Percentiles rank a stretch among this genome's conserved stretches.
Conservation (phyloP, 1,140 invertebrate genomes). For the Leptinotarsa defecta region DNA sequence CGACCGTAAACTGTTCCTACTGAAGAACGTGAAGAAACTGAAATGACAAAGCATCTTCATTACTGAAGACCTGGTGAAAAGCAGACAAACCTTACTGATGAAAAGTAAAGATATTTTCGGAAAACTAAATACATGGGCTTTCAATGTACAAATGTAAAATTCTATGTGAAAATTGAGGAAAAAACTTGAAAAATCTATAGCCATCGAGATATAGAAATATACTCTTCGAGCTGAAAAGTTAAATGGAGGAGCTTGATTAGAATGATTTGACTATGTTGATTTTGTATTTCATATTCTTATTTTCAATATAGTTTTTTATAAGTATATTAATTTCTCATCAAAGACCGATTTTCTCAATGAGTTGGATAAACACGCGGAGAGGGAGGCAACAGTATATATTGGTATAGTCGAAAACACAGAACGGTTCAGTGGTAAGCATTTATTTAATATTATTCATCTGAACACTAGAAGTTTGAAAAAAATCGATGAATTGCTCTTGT, state of each 20-base stretch:
- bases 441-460: constrained; percentile 7
- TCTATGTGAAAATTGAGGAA: neutral
- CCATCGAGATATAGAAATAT: constrained; percentile 5
- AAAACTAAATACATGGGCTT: neutral
- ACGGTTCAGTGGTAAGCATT: constrained; percentile 1
- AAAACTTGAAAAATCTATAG: neutral
- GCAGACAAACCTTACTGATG: neutral
- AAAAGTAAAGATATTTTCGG: neutral
- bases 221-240: too few species aligned
- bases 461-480: neutral
- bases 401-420: too few species aligned
- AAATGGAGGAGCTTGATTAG: too few species aligned
- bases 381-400: too few species aligned
- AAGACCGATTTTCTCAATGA: neutral
- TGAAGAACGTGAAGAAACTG: neutral
- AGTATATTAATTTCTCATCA: neutral
- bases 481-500: constrained; percentile 4
- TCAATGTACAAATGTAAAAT: neutral
- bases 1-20: neutral
- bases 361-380: neutral
- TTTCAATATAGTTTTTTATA: neutral
- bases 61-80: neutral
- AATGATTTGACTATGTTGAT: neutral
- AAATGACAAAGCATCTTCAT: neutral
- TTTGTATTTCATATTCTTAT: neutral